Percentiles rank a stretch among this genome's conserved stretches.
phyloP scores from a whole-genome alignment of 2,113 vertebrate species.

The Parotia lawesii region DNA sequence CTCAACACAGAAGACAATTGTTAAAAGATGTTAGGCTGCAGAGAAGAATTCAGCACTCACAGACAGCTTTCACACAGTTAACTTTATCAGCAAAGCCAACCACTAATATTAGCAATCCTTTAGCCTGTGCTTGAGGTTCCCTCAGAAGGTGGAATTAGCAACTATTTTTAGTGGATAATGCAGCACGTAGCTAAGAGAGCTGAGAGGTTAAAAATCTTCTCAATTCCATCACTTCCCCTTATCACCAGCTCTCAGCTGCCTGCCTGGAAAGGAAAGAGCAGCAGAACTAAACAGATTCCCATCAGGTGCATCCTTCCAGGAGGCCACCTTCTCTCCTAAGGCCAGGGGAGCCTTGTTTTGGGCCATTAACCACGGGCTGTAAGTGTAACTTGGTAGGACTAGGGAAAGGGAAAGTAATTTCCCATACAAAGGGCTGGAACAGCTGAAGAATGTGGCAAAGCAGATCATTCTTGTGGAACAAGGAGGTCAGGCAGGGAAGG shows the following conservation, averaged over 20 bases:
- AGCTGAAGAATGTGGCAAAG: slow-evolving; percentile 21
- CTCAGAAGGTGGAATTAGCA: not conserved
- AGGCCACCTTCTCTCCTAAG: not conserved
- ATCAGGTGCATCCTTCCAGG: not conserved
- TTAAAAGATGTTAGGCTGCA: not conserved
- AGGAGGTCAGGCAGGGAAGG: slow-evolving; percentile 16
- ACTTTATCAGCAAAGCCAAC: not conserved
- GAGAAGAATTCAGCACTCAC: not conserved
- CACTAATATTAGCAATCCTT: not conserved
- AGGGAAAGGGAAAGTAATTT: not conserved
- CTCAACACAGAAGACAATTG: not conserved
- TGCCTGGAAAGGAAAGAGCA: not conserved
- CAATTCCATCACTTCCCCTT: not conserved
- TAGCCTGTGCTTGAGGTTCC: not conserved
- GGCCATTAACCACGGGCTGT: not conserved
- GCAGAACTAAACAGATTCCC: not conserved
- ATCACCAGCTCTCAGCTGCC: not conserved
- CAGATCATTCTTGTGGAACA: not conserved
- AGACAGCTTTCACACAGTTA: not conserved
- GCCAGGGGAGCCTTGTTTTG: not conserved
- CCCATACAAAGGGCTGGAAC: not conserved
- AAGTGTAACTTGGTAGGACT: not conserved
- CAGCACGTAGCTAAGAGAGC: not conserved
- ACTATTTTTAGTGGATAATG: slow-evolving; percentile 17
- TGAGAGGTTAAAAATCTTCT: not conserved